Base-by-base conservation (phyloP, 2,113 vertebrate species). In the Xyrauchen texanus region DNA sequence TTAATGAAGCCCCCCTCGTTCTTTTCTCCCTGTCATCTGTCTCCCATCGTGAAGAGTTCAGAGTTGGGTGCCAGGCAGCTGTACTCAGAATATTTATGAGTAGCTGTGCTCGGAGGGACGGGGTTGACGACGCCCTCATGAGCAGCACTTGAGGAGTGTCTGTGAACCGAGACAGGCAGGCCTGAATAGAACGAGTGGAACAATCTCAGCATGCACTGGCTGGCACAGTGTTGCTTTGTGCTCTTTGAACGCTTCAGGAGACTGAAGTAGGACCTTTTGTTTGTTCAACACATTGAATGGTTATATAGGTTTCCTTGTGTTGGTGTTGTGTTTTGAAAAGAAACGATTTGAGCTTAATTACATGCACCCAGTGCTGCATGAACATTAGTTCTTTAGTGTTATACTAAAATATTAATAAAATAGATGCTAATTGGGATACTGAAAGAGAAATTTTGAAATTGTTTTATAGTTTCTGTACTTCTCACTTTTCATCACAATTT, bases 151-250 rank as follows among this genome's bases (percentile, higher is more conserved):
- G 47, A 61, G 8, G 34, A 46, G 55, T 60, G 65, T 71, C 67
- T 69, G 15, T 69, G 60, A 81, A 60, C 16, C 42, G 10, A 63
- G 58, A 55, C 42, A 58, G 21, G 44, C 51, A 81, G 78, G 55
- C 63, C 57, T 78, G 57, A 74, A 46, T 74, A 47, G 79, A 65
- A 76, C 13, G 68, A 77, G 78, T 52, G 68, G 64, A 60, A 74
- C 74, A 61, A 57, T 74, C 75, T 64, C 71, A 78, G 75, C 75
- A 74, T 83, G 68, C 55, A 67, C 49, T 10, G 13, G 61, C 45
- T 68, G 46, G 45, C 77, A 79, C 67, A 80, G 60, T 66, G 67
- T n/a, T 4, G 53, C 78, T 76, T 80, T 81, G 75, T 77, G 61
- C 16, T 77, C 49, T 76, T 76, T 4, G 64, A 61, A 79, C 13